A percentile compares a stretch with the other conserved stretches of the same genome.
Evolutionary conservation across 1,140 invertebrate species (phyloP).

Genomic region (Dendrolimus punctatus): DNA sequence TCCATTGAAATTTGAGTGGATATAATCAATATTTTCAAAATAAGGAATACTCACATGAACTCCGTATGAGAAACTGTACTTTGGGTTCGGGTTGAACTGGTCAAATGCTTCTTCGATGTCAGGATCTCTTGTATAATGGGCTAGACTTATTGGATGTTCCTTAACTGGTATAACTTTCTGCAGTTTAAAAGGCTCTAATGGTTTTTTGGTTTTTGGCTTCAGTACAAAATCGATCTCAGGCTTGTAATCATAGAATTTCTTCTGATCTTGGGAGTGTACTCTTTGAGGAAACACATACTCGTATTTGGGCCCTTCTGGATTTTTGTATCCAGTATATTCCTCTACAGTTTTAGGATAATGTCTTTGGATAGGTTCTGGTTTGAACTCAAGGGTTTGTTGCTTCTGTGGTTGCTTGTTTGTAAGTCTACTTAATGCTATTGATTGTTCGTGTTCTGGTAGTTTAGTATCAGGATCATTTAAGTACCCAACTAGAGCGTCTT

Average conservation of each 20-base stretch:
- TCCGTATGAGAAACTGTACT: conserved; percentile 46
- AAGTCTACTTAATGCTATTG: conserved; percentile 21
- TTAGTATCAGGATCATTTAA: conserved; percentile 53
- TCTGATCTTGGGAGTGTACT: neutral
- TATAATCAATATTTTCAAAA: neutral
- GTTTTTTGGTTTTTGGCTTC: conserved; percentile 5
- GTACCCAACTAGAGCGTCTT: conserved; percentile 49
- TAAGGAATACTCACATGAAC: conserved; percentile 42
- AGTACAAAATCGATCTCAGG: neutral
- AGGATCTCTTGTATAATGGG: conserved; percentile 21
- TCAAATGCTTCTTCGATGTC: conserved; percentile 9
- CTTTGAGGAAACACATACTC: conserved; percentile 3
- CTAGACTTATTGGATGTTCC: conserved; percentile 22
- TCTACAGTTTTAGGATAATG: conserved; percentile 24
- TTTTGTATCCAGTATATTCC: conserved; percentile 26
- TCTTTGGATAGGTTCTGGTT: conserved; percentile 11
- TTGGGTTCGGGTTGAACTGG: conserved; percentile 28
- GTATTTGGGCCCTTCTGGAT: neutral
- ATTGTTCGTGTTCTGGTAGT: conserved; percentile 38
- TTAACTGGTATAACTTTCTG: conserved; percentile 24
- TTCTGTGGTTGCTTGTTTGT: conserved; percentile 9
- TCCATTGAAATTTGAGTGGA: no score
- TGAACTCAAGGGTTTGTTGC: neutral
- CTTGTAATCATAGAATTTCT: no score
- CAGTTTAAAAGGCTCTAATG: conserved; percentile 16